Base-by-base conservation (phyloP, 1,140 invertebrate genomes). In the Pseudobourletiella spinata region DNA sequence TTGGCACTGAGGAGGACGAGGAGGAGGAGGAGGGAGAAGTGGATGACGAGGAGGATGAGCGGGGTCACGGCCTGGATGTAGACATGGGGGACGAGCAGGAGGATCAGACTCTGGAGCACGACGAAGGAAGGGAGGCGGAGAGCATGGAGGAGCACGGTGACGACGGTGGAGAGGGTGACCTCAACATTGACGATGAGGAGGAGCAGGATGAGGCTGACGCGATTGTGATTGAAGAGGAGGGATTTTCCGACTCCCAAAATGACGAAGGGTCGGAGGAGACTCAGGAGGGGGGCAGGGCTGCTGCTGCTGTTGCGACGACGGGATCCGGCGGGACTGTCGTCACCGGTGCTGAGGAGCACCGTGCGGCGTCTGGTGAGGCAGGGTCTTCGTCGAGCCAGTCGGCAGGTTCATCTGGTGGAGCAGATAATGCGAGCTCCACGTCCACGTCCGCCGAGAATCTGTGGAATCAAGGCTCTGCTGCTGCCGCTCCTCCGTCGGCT, bases 21-120 rank as follows among this genome's bases (percentile, higher is more conserved):
- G 59, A 60, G 22, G 63, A 64, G 74, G 72, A 72, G 8, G 72
- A 72, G 42, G 72, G 70, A 56, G 77, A 76, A 63, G 77, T 78
- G 35, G 77, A 75, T 66, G 76, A 74, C 42, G 77, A 75, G 66
- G 76, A 74, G 54, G 72, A 73, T 64, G 69, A 65, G 20, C 70
- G 63, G 25, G 70, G 65, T 46, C 71, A 70, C 52, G 72, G 56
- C 46, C 60, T 57, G 59, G 59, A 70, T 66, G 63, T 79, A 80
- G 68, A 76, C 78, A 51, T 69, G 15, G 68, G 65, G 44, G 46
- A 65, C 56, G 48, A 39, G 28, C 30, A 48, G 39, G 57, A 67
- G 52, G 59, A 24, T 11, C 30, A 26, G 20, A 54, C 43, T 30
- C 28, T 29, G 16, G 39, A 62, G 24, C 35, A 39, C 22, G 59